Evolutionary conservation across 2,888 invertebrate genomes (phyloP), one percentile per base, ranked within the genome.

Genomic region (Micropterix aruncella): DNA sequence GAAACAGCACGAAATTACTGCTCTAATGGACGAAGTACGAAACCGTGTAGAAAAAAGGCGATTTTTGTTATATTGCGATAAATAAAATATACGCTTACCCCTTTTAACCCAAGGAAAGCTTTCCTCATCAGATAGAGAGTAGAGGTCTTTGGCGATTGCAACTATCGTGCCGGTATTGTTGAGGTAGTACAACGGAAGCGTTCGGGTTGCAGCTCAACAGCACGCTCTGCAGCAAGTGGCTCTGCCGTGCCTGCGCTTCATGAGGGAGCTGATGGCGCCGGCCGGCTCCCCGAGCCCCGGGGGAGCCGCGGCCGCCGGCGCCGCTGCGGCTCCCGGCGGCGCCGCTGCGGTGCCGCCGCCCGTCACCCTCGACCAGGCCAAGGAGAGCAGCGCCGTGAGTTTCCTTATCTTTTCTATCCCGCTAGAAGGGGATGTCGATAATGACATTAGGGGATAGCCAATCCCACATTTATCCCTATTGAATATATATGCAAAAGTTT

Each of bases 151-250:
- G 27, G 27, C 27, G 7, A 7, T 27, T 27, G 27, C 12, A 27
- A 27, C 27, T n/a, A 27, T 27, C 27, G 27, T 7, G 27, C 27
- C 12, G 27, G 27, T 27, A 27, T 7, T 5, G 12, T 27, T 27
- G 27, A 27, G 27, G 27, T 7, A 27, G 7, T 27, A 7, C 27
- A 27, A 7, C 5, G 7, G 5, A 7, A 7, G 7, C 12, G 12
- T 27, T 27, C 27, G 27, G 51, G 74, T 78, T 44, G 75, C 80
- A 61, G 80, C 85, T 0, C 80, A 83, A 48, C 89, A 86, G 55
- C 83, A 88, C 43, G 89, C 95, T 1, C 79, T 91, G 72, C 91
- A 92, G 57, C 86, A 89, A 47, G 84, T 96, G 15, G 87, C 93
- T 49, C 70, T 96, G 50, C 96, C 96, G 0, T 95, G 95, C 61